A percentile compares a stretch with the other conserved stretches of the same genome.
Conservation (phyloP, 2,888 invertebrate species). For the Plemyria rubiginata region DNA sequence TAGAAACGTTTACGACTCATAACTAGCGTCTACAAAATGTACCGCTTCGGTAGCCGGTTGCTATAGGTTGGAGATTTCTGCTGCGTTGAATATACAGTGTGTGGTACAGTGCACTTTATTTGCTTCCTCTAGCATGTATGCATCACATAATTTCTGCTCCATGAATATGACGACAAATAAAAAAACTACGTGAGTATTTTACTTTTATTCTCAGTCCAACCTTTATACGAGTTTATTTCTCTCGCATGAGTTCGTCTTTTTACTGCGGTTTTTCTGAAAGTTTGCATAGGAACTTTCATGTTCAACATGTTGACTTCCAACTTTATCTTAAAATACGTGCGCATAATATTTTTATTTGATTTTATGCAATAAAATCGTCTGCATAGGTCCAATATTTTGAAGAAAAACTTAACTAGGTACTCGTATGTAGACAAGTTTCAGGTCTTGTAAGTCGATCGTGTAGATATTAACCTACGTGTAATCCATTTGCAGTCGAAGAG, state of each 20-base stretch:
- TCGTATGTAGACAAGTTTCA: neutral
- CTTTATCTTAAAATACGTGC: conserved; percentile 5
- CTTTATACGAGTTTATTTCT: conserved; percentile 25
- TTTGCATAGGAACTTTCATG: conserved; percentile 24
- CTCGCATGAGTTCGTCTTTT: conserved; percentile 20
- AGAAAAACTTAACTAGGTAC: neutral
- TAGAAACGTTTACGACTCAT: neutral
- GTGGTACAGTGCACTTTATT: neutral
- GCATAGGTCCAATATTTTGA: neutral
- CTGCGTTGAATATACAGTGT: neutral
- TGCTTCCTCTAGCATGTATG: neutral
- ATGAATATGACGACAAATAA: conserved; percentile 15
- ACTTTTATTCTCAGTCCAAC: conserved; percentile 17
- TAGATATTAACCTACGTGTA: conserved; percentile 11
- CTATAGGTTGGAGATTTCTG: too few species aligned
- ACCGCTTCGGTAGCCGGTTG: neutral
- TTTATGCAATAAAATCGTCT: neutral
- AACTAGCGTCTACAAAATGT: neutral
- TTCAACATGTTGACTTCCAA: conserved; percentile 17
- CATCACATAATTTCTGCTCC: conserved; percentile 2
- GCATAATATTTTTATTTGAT: neutral
- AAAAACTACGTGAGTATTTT: conserved; percentile 10
- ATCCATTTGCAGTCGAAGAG: conserved; percentile 22
- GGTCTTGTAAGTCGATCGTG: neutral
- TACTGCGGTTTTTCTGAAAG: conserved; percentile 23